Conservation (phyloP, 2,888 invertebrate species). For the Scaptomyza cyrtandrae region DNA sequence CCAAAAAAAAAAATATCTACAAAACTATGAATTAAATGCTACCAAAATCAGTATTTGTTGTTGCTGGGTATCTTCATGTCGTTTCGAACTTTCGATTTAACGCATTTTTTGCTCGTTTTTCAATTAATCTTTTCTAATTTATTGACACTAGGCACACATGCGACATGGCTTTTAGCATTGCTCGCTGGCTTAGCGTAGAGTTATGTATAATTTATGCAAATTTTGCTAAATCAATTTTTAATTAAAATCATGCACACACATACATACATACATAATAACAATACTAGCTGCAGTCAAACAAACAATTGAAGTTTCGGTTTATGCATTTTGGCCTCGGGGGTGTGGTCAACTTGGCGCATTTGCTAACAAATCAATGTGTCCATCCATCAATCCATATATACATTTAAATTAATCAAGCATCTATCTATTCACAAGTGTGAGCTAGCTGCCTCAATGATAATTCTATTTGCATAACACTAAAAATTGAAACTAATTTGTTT, state of each 20-base stretch:
- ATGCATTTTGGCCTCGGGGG: conserved; percentile 38
- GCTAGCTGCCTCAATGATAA: conserved; percentile 47
- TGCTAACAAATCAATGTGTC: conserved; percentile 70
- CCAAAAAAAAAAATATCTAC: background rate
- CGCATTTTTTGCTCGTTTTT: conserved; percentile 46
- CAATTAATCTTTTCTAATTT: conserved; percentile 76
- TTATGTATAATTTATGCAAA: conserved; percentile 77
- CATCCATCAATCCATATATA: conserved; percentile 42
- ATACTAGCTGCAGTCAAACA: conserved; percentile 44
- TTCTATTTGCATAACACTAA: conserved; percentile 69
- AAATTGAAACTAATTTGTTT: conserved; percentile 49
- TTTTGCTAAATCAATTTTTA: conserved; percentile 76
- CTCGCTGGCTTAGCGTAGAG: conserved; percentile 63
- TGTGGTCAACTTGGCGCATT: conserved; percentile 25
- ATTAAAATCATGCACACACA: conserved; percentile 61
- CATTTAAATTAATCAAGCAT: conserved; percentile 41
- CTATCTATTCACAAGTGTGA: conserved; percentile 34
- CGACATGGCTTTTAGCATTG: conserved; percentile 39
- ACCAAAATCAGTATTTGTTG: background rate
- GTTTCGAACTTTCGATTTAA: too few relatives aligned
- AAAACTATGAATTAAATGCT: background rate
- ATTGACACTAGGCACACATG: conserved; percentile 63
- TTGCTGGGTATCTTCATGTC: conserved; percentile 22
- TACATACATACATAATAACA: background rate
- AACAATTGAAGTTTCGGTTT: conserved; percentile 57